phyloP scores from a whole-genome alignment of 2,797 vertebrate species.

The Limosa lapponica region DNA sequence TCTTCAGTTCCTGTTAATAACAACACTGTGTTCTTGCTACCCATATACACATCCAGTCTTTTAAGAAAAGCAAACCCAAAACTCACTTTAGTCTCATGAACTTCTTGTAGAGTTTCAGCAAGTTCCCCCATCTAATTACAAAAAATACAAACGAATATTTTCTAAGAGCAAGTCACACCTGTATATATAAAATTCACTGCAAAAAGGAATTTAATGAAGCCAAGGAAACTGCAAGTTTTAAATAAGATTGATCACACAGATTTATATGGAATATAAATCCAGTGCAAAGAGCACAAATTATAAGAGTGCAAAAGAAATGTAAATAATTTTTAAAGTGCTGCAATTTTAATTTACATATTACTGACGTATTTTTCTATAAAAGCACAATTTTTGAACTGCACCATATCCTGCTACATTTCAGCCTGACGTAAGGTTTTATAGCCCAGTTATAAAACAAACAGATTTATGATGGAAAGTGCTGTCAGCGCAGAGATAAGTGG shows the following conservation, averaged over 20 bases:
- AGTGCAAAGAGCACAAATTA: background rate
- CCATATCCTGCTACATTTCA: background rate
- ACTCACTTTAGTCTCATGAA: background rate
- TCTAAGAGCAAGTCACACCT: background rate
- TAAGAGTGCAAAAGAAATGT: background rate
- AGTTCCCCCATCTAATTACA: background rate
- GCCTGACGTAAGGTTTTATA: background rate
- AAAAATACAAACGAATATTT: background rate
- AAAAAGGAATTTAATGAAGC: background rate
- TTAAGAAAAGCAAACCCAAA: background rate
- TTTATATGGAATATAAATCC: background rate
- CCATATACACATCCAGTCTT: background rate
- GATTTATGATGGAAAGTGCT: background rate
- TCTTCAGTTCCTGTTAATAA: background rate
- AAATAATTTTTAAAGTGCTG: background rate
- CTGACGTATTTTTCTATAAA: background rate
- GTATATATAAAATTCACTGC: background rate
- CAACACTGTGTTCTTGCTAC: background rate
- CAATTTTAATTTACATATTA: conserved; percentile 18
- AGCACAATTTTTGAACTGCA: background rate
- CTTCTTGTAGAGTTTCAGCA: background rate
- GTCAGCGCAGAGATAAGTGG: background rate
- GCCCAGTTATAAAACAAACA: conserved; percentile 13
- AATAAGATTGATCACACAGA: background rate
- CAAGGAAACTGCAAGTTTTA: background rate